A percentile compares a stretch with the other conserved stretches of the same genome.
Evolutionary conservation across 64 coral and sea anemone species (phyloP).

Genomic region (Pocillopora damicornis): DNA sequence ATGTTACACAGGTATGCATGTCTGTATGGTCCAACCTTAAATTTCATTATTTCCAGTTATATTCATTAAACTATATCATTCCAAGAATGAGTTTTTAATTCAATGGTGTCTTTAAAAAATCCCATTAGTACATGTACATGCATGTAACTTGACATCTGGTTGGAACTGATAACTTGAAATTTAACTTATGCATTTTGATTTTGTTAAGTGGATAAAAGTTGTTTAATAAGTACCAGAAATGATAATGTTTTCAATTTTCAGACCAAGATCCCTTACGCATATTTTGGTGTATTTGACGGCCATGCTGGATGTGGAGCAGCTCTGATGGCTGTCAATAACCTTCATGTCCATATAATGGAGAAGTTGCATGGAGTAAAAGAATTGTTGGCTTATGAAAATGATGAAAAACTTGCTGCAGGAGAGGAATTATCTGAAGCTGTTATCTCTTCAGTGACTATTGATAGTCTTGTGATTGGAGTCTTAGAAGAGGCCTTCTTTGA

Average conservation of each 20-base stretch:
- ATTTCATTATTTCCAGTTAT: too few species aligned
- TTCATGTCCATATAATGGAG: slow-evolving; percentile 89
- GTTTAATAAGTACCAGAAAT: neutral
- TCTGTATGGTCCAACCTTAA: neutral
- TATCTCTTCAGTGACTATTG: slow-evolving; percentile 83
- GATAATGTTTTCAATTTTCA: neutral
- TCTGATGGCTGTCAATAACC: slow-evolving; percentile 77
- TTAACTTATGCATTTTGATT: too few species aligned
- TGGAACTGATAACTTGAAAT: too few species aligned
- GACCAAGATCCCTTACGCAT: slow-evolving; percentile 94
- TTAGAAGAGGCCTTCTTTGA: slow-evolving; percentile 97
- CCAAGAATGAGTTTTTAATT: too few species aligned
- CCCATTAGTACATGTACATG: too few species aligned
- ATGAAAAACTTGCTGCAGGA: slow-evolving; percentile 62
- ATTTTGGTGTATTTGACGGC: slow-evolving; percentile 98
- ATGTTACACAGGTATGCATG: slow-evolving; percentile 52
- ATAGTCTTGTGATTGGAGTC: slow-evolving; percentile 78
- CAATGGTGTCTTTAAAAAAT: too few species aligned
- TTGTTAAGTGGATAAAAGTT: too few species aligned
- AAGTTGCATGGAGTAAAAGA: slow-evolving; percentile 81
- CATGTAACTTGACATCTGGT: too few species aligned
- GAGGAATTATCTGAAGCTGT: slow-evolving; percentile 69
- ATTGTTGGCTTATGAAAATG: slow-evolving; percentile 62
- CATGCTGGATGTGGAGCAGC: slow-evolving; percentile 87
- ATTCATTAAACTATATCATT: too few species aligned